Conservation (phyloP, 2,797 vertebrate genomes). For the Microchirus variegatus region DNA sequence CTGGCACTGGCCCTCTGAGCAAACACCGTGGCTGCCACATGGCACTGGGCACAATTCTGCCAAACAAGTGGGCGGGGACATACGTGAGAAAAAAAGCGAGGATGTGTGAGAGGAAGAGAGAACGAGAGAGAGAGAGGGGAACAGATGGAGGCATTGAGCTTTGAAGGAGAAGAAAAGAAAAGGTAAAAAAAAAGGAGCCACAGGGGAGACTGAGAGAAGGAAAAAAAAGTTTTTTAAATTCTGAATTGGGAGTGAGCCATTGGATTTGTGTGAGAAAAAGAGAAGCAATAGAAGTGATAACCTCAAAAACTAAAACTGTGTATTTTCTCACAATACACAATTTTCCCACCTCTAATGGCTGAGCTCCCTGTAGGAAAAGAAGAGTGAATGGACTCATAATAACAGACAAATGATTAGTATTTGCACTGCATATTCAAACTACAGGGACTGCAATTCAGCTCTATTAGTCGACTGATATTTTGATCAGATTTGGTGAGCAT, state of each 20-base stretch:
- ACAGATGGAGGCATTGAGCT: slow-evolving; percentile 52
- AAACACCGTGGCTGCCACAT: slow-evolving; percentile 92
- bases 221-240: slow-evolving; percentile 23
- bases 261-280: slow-evolving; percentile 46
- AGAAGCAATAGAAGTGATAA: slow-evolving; percentile 48
- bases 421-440: slow-evolving; percentile 75
- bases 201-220: slow-evolving; percentile 24
- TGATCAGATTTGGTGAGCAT: slow-evolving; percentile 67
- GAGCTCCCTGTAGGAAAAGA: slow-evolving; percentile 62
- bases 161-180: slow-evolving; percentile 28
- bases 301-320: slow-evolving; percentile 60
- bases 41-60: slow-evolving; percentile 92
- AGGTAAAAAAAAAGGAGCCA: slow-evolving; percentile 53
- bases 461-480: slow-evolving; percentile 76
- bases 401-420: slow-evolving; percentile 73
- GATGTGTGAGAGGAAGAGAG: slow-evolving; percentile 32
- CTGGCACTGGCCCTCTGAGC: slow-evolving; percentile 90
- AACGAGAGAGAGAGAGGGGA: slow-evolving; percentile 35
- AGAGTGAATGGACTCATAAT: slow-evolving; percentile 70
- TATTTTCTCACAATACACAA: slow-evolving; percentile 69
- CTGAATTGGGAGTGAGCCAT: slow-evolving; percentile 40
- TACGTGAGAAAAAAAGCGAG: slow-evolving; percentile 37
- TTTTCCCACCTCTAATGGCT: slow-evolving; percentile 71
- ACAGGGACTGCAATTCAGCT: slow-evolving; percentile 68
- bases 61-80: slow-evolving; percentile 66